These are phyloP conservation scores for Sterna hirundo DNA, from an alignment of 2,113 vertebrate genomes.

Conservation along the genomic window DNA sequence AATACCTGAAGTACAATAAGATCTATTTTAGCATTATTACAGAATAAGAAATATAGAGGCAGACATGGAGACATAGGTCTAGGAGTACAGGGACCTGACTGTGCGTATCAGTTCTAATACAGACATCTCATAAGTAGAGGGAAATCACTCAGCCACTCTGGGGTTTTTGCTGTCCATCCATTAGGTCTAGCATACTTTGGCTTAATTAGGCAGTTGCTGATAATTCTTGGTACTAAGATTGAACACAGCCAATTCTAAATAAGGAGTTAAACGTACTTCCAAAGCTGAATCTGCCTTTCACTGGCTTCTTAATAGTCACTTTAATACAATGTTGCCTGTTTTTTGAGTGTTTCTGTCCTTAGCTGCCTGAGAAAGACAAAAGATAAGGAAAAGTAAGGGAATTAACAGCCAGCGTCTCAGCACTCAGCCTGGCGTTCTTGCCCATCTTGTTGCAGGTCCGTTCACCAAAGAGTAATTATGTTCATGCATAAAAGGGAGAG, in stretches of 20 bases:
- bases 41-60: not conserved
- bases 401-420: not conserved
- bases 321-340: not conserved
- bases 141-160: not conserved
- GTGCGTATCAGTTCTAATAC: not conserved
- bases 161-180: not conserved
- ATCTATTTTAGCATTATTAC: not conserved
- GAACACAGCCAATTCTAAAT: not conserved
- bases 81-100: not conserved
- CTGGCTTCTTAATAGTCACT: not conserved
- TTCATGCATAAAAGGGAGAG: not conserved
- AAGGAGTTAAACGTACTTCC: not conserved
- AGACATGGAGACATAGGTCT: not conserved
- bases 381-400: not conserved
- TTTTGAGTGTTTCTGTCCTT: not conserved
- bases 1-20: not conserved
- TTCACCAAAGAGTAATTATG: not conserved
- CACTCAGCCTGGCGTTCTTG: not conserved
- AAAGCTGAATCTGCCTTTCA: not conserved
- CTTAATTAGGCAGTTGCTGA: not conserved
- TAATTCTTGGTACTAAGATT: not conserved
- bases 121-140: not conserved
- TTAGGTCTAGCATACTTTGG: not conserved
- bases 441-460: not conserved
- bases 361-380: not conserved